Percentiles rank a stretch among this genome's conserved stretches.
Evolutionary conservation across 2,113 vertebrate species (phyloP).

Genomic region (Anarhynchus alexandrinus): DNA sequence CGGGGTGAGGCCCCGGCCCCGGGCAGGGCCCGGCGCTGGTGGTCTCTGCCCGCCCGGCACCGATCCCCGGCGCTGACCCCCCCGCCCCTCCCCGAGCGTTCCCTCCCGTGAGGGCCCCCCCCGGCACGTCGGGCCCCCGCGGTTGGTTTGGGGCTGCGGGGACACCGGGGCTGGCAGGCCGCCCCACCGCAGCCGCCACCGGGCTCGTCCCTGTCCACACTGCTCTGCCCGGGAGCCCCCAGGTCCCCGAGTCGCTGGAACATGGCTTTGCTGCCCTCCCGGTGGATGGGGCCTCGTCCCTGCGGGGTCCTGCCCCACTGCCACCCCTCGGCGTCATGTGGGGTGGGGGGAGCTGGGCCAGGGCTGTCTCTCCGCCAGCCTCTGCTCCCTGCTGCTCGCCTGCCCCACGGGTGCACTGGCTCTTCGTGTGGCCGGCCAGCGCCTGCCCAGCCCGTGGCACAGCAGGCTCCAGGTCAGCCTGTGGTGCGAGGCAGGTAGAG

Average conservation of each 20-base stretch:
- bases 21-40: background rate
- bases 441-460: background rate
- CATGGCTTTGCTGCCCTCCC: background rate
- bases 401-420: accelerated
- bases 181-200: background rate
- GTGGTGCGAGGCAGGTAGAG: background rate
- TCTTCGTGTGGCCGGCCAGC: background rate
- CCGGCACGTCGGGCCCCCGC: background rate
- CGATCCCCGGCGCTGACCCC: too few relatives aligned
- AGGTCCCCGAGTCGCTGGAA: accelerated
- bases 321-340: accelerated
- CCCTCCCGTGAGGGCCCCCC: background rate
- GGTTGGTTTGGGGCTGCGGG: background rate
- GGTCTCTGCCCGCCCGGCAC: background rate
- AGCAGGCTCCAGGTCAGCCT: accelerated
- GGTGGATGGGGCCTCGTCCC: too few relatives aligned
- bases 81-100: too few relatives aligned
- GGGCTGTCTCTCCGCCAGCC: background rate
- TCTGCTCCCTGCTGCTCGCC: too few relatives aligned
- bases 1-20: background rate
- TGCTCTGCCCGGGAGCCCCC: background rate
- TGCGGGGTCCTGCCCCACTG: accelerated
- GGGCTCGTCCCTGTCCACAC: accelerated
- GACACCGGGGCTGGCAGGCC: background rate
- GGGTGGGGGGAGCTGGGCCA: accelerated